phyloP scores from a whole-genome alignment of 1,140 invertebrate genomes.

The Drosophila sechellia region DNA sequence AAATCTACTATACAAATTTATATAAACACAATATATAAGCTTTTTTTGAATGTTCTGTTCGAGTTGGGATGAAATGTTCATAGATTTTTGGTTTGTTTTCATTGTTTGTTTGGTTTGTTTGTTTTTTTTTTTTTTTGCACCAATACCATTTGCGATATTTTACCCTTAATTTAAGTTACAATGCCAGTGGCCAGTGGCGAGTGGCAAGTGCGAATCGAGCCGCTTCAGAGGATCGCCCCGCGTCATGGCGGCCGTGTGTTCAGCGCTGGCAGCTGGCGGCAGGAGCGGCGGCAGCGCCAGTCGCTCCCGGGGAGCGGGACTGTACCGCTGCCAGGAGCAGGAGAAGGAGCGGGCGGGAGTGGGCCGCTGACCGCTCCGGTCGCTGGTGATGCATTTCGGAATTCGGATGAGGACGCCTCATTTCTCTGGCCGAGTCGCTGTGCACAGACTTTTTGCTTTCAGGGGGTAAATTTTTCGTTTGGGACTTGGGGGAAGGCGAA shows the following conservation, averaged over 20 bases:
- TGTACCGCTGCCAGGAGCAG: conserved; percentile 43
- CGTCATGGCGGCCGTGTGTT: conserved; percentile 26
- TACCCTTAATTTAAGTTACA: conserved; percentile 84
- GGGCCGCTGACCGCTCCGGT: conserved; percentile 28
- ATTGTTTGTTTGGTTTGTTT: conserved; percentile 25
- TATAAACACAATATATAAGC: background rate
- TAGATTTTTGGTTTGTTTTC: conserved; percentile 34
- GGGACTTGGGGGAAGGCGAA: conserved; percentile 35
- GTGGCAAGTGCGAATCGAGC: conserved; percentile 60
- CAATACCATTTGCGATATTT: conserved; percentile 84
- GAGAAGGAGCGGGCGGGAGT: conserved; percentile 32
- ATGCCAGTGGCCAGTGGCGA: conserved; percentile 68
- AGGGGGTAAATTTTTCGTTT: background rate
- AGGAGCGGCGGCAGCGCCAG: conserved; percentile 21
- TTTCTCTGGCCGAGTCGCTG: conserved; percentile 34
- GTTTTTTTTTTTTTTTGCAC: conserved; percentile 62
- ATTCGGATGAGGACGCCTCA: conserved; percentile 48
- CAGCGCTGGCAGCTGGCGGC: conserved; percentile 57
- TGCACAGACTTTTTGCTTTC: conserved; percentile 7
- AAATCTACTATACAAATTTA: too few relatives aligned
- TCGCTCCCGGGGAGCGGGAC: conserved; percentile 41
- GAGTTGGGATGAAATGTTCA: conserved; percentile 14
- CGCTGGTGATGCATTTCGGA: conserved; percentile 22
- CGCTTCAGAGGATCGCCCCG: conserved; percentile 46
- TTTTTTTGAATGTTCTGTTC: conserved; percentile 2